Evolutionary conservation across 2,888 invertebrate species (phyloP), one percentile per base, ranked within the genome.

Genomic region (Anodontia alba): DNA sequence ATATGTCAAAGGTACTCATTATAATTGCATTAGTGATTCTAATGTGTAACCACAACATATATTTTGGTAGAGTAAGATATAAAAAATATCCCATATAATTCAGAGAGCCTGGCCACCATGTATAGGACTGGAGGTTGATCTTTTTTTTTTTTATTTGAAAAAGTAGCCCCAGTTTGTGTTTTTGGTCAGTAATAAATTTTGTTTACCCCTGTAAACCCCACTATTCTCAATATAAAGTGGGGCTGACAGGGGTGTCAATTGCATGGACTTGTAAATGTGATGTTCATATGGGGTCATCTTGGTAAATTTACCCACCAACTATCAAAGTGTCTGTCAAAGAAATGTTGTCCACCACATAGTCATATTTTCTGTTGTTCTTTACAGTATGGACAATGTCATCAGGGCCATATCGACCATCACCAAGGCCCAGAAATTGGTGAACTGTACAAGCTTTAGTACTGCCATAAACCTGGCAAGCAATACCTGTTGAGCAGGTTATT

Each of bases 401-500:
- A 15, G 71, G 77, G 0, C 71, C 42, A 57, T 81, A 70, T 17
- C 86, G 62, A 29, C 83, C 83, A 66, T 86, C 79, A 8, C 20
- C 46, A 31, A 86, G 72, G 5, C 83, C 81, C n/a, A 70, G 7
- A 38, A 79, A 86, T 51, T 72, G 72, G 71, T 81, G 75, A 2
- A 81, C 17, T n/a, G 81, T 81, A 31, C 62, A 46, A 7, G 67
- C 78, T 15, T 62, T 20, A 8, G 73, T 17, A 26, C 74, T 46
- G 15, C 46, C 38, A 54, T 80, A 82, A 31, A 67, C 76, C 12
- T 71, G 76, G 33, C 76, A 76, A 0, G 85, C 82, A 46, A 83
- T 80, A 0, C 85, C 82, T 20, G 79, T 86, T 26, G 79, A 79
- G 69, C 80, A 80, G 10, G 77, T 79, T 2, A 85, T 76, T 51